Conservation (phyloP, 2,888 invertebrate species). For the Eubasilissa splendida region DNA sequence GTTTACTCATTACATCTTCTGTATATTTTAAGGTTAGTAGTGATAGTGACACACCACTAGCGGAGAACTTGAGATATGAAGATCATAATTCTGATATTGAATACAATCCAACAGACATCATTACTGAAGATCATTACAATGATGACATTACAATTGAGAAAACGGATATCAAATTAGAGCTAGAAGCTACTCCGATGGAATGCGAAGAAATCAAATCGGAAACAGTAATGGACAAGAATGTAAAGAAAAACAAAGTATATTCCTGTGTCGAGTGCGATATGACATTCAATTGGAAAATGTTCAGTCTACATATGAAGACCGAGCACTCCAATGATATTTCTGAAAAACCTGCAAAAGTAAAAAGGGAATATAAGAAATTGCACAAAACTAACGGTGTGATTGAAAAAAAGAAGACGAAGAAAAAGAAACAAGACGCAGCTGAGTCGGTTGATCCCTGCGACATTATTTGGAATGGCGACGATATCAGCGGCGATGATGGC, state of each 20-base stretch:
- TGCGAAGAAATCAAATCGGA: slow-evolving; percentile 15
- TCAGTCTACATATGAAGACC: slow-evolving; percentile 38
- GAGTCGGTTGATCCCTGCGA: slow-evolving; percentile 11
- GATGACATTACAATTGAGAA: slow-evolving; percentile 4
- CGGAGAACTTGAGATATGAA: slow-evolving; percentile 42
- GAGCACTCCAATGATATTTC: slow-evolving; percentile 26
- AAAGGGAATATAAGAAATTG: slow-evolving; percentile 2
- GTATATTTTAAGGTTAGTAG: slow-evolving; percentile 36
- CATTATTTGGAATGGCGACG: slow-evolving; percentile 50
- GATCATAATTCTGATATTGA: slow-evolving; percentile 33
- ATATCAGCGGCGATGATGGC: slow-evolving; percentile 6
- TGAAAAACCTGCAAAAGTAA: slow-evolving; percentile 12
- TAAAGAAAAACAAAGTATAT: slow-evolving; percentile 31
- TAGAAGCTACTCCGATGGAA: not conserved
- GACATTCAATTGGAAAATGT: slow-evolving; percentile 32
- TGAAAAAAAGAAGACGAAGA: slow-evolving; percentile 54
- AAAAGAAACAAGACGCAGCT: slow-evolving; percentile 55
- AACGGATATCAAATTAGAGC: slow-evolving; percentile 1
- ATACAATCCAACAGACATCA: slow-evolving; percentile 19
- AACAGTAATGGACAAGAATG: slow-evolving; percentile 1
- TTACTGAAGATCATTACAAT: not conserved
- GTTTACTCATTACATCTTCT: not conserved
- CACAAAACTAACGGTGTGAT: slow-evolving; percentile 1
- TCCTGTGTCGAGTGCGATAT: slow-evolving; percentile 45
- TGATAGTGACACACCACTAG: slow-evolving; percentile 51